Percentiles rank a stretch among this genome's conserved stretches.
phyloP scores from a whole-genome alignment of 2,797 vertebrate species.

The Leptoclinus maculatus region DNA sequence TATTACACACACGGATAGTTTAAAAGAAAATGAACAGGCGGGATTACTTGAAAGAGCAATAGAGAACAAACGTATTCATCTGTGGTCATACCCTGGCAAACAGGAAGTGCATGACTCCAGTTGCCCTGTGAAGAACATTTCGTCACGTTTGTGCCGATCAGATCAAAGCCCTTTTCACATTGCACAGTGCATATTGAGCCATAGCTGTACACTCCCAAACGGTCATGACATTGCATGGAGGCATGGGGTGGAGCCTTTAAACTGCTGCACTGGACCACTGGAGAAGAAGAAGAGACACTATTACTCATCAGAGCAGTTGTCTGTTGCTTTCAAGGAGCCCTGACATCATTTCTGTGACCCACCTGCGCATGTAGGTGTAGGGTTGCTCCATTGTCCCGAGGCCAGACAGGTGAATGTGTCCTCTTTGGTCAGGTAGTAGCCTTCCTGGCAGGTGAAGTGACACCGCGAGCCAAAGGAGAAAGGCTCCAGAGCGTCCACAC shows the following conservation, averaged over 20 bases:
- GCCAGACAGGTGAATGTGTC: slow-evolving; percentile 62
- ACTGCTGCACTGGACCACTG: slow-evolving; percentile 57
- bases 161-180: slow-evolving; percentile 73
- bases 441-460: slow-evolving; percentile 69
- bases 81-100: slow-evolving; percentile 67
- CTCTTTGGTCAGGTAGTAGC: slow-evolving; percentile 62
- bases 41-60: not conserved
- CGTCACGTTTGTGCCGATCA: slow-evolving; percentile 62
- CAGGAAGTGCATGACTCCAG: slow-evolving; percentile 71
- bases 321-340: not conserved
- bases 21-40: not conserved
- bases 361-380: slow-evolving; percentile 71
- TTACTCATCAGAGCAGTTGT: not conserved
- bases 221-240: slow-evolving; percentile 63
- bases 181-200: slow-evolving; percentile 61
- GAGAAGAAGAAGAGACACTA: slow-evolving; percentile 26
- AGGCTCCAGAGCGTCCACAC: slow-evolving; percentile 55
- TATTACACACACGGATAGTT: not conserved
- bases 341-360: not conserved
- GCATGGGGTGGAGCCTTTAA: slow-evolving; percentile 51
- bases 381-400: slow-evolving; percentile 65
- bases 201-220: slow-evolving; percentile 62
- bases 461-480: slow-evolving; percentile 73
- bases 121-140: slow-evolving; percentile 65
- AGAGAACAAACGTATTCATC: not conserved